Conservation (phyloP, 2,888 invertebrate species). For the Diarsia rubi region DNA sequence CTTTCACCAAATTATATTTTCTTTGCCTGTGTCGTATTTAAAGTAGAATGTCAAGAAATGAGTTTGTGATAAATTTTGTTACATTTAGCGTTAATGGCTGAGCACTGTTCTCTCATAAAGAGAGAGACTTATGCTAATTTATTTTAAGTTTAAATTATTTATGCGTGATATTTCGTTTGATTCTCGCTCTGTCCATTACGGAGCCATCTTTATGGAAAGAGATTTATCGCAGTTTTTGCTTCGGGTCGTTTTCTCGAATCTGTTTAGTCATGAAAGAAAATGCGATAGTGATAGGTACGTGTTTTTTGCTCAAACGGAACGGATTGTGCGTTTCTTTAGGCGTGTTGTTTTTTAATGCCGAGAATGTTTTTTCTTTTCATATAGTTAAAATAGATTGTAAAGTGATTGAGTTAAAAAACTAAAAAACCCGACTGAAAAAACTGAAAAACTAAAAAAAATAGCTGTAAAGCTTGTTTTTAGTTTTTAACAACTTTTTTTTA, state of each 20-base stretch:
- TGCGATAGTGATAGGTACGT: conserved; percentile 41
- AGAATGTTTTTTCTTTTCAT: not conserved
- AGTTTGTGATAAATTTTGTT: conserved; percentile 68
- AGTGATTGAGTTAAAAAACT: too few species aligned
- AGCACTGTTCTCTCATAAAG: conserved; percentile 43
- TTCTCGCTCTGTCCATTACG: conserved; percentile 57
- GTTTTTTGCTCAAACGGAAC: conserved; percentile 32
- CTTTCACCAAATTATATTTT: conserved; percentile 67
- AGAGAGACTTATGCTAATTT: conserved; percentile 59
- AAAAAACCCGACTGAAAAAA: too few species aligned
- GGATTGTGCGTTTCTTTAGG: conserved; percentile 18
- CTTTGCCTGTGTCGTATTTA: conserved; percentile 53
- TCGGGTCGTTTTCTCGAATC: conserved; percentile 43
- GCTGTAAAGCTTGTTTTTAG: too few species aligned
- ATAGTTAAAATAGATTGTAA: not conserved
- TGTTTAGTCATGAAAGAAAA: conserved; percentile 54
- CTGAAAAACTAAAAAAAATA: too few species aligned
- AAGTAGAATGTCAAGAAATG: conserved; percentile 66
- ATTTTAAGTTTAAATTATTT: conserved; percentile 54
- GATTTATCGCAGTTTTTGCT: conserved; percentile 57
- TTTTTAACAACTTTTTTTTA: too few species aligned
- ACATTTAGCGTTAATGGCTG: conserved; percentile 63
- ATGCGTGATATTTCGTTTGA: conserved; percentile 58
- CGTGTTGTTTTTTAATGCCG: conserved; percentile 22
- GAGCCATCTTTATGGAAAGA: conserved; percentile 42